These are phyloP conservation scores for Nematostella vectensis DNA, from an alignment of 92 coral and sea anemone species.

Conservation along the genomic window DNA sequence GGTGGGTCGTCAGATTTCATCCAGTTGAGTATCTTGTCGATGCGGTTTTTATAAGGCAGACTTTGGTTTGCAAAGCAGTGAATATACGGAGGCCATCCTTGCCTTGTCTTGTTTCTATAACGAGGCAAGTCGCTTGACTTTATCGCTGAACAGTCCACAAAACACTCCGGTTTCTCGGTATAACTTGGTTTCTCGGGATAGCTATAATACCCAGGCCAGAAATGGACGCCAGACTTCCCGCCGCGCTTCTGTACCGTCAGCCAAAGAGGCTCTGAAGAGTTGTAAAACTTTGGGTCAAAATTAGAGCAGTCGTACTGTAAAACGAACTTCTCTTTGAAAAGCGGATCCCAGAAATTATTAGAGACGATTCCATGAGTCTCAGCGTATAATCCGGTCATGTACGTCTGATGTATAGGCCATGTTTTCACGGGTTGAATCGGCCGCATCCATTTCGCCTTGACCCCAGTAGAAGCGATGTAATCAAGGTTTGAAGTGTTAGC, in stretches of 20 bases:
- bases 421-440: slow-evolving; percentile 73
- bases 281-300: slow-evolving; percentile 84
- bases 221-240: slow-evolving; percentile 65
- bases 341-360: slow-evolving; percentile 78
- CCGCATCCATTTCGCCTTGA: slow-evolving; percentile 45
- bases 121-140: slow-evolving; percentile 25
- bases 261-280: slow-evolving; percentile 82
- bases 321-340: slow-evolving; percentile 51
- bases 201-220: slow-evolving; percentile 86
- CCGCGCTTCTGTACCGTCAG: slow-evolving; percentile 72
- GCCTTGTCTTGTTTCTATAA: slow-evolving; percentile 33
- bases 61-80: slow-evolving; percentile 55
- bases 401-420: slow-evolving; percentile 84
- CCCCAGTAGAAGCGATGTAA: slow-evolving; percentile 53
- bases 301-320: slow-evolving; percentile 67
- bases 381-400: slow-evolving; percentile 79
- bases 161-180: slow-evolving; percentile 42
- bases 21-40: slow-evolving; percentile 69
- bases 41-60: slow-evolving; percentile 39
- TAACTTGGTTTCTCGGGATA: slow-evolving; percentile 57
- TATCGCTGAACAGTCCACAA: slow-evolving; percentile 42
- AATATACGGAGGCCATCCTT: slow-evolving; percentile 57
- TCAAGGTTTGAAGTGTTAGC: slow-evolving; percentile 59
- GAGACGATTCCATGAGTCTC: slow-evolving; percentile 85
- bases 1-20: slow-evolving; percentile 56